Evolutionary conservation across 2,113 vertebrate genomes (phyloP).

Genomic region (Antechinus stuartii): DNA sequence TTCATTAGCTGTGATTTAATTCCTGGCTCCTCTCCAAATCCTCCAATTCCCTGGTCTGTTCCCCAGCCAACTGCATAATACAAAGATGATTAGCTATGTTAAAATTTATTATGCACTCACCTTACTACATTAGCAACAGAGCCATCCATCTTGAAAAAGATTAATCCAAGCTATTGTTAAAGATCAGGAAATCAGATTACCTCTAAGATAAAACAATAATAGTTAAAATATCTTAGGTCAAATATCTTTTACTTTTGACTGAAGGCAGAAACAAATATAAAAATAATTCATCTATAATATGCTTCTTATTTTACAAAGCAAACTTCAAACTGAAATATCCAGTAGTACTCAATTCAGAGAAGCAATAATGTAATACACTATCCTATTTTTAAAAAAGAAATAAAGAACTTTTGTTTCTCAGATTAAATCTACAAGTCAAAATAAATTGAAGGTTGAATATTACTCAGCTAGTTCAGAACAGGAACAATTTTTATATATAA

Average conservation of each 20-base stretch:
- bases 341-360: constrained; percentile 38
- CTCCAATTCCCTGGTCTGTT: constrained; percentile 94
- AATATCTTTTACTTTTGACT: constrained; percentile 45
- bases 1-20: constrained; percentile 95
- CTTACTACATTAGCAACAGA: constrained; percentile 44
- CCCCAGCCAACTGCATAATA: constrained; percentile 93
- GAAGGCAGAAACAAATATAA: constrained; percentile 34
- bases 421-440: constrained; percentile 45
- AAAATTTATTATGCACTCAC: constrained; percentile 45
- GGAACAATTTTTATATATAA: neutral
- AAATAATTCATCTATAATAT: constrained; percentile 34
- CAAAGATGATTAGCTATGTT: constrained; percentile 54
- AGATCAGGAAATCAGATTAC: constrained; percentile 20
- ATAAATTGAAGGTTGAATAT: constrained; percentile 27
- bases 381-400: constrained; percentile 17
- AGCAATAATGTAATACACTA: neutral
- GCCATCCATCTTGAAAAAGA: constrained; percentile 46
- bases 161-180: constrained; percentile 48
- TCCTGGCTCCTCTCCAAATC: constrained; percentile 97
- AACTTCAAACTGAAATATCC: constrained; percentile 35
- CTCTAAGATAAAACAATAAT: constrained; percentile 38
- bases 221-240: constrained; percentile 14
- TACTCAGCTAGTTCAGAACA: constrained; percentile 47
- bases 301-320: constrained; percentile 43
- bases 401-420: constrained; percentile 48